Evolutionary conservation across 1,140 invertebrate species (phyloP), one percentile per base, ranked within the genome.

Genomic region (Zaprionus lachaisei): DNA sequence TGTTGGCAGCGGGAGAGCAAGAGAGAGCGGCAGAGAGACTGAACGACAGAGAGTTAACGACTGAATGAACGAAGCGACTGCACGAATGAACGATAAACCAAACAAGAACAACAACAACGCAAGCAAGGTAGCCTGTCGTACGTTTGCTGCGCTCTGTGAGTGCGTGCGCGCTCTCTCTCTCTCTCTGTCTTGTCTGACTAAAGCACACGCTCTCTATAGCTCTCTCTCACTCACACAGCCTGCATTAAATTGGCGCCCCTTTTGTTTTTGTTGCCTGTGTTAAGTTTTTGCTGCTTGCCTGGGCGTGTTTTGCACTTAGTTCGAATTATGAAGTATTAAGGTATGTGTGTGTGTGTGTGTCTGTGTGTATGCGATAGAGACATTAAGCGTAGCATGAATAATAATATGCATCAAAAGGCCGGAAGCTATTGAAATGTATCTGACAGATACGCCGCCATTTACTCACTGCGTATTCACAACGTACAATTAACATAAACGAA

Each of bases 241-340:
- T 62, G 9, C 62, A 58, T n/a, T 11, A 31, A 61, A 56, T 62
- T 75, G 72, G 65, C 58, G 44, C 49, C 55, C 17, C 51, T 77
- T 73, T 73, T 34, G 31, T 34, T 34, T 34, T 11, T 34, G 31
- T 34, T 34, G 31, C 31, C 31, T 34, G 31, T 34, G 31, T 11
- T 34, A 34, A 34, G 51, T 73, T 62, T 72, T 49, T 71, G 60
- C 44, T 70, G 37, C 51, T 70, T 76, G 62, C 72, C 31, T 63
- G 69, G 74, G 74, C 69, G 74, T 77, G 74, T 77, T 77, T 77
- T 77, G 69, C 74, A 77, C 72, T 72, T 77, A 72, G 69, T 72
- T 72, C 58, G 72, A 72, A 77, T 77, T 77, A 77, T 77, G 69
- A 77, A 65, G 49, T 71, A 38, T 37, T 55, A 34, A 54, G 20